Evolutionary conservation across 2,113 vertebrate genomes (phyloP).

Genomic region (Acrocephalus arundinaceus): DNA sequence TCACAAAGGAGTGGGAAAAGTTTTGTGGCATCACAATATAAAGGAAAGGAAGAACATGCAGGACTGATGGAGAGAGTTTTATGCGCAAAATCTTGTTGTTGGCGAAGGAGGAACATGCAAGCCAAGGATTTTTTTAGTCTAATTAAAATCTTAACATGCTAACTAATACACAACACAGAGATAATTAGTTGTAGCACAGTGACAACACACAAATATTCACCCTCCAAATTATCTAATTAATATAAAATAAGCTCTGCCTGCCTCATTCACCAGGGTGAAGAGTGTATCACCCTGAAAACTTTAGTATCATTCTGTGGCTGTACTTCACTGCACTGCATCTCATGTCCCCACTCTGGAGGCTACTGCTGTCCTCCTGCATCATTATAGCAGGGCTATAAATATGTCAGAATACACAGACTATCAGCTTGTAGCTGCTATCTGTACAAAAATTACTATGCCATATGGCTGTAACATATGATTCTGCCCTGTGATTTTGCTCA

Average conservation of each 20-base stretch:
- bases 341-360: neutral
- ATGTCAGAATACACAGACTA: neutral
- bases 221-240: neutral
- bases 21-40: neutral
- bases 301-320: neutral
- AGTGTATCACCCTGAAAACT: neutral
- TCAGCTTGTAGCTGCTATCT: neutral
- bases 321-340: neutral
- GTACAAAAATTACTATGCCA: neutral
- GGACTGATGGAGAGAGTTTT: neutral
- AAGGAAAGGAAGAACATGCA: neutral
- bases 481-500: neutral
- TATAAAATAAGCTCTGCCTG: neutral
- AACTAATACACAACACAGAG: neutral
- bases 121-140: neutral
- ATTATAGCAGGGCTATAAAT: neutral
- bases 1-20: neutral
- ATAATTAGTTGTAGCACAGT: neutral
- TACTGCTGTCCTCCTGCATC: neutral
- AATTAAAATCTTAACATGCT: neutral
- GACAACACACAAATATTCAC: neutral
- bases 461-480: neutral
- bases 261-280: accelerated
- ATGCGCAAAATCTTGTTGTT: neutral
- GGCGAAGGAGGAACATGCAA: neutral